Evolutionary conservation across 2,888 invertebrate genomes (phyloP).

Genomic region (Chrysotoxum bicinctum): DNA sequence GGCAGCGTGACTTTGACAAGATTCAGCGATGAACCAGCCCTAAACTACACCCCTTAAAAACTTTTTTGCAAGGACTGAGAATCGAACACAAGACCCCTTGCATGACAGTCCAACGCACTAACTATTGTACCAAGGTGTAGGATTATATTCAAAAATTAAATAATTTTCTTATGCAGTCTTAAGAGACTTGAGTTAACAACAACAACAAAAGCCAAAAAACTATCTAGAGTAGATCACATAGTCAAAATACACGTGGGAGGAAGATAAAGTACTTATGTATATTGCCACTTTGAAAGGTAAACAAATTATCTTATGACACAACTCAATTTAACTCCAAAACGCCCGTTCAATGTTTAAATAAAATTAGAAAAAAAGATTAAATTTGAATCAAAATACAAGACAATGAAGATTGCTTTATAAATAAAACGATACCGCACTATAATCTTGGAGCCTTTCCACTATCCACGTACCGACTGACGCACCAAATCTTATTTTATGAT

Average conservation of each 20-base stretch:
- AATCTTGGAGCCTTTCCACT: conserved; percentile 12
- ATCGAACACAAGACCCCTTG: no score
- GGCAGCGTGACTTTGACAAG: no score
- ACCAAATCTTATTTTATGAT: conserved; percentile 45
- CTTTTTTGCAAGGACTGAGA: no score
- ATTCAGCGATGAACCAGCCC: no score
- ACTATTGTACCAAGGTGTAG: no score
- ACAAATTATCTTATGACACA: conserved; percentile 35
- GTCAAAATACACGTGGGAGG: conserved; percentile 33
- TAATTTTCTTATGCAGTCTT: background rate
- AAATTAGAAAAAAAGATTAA: conserved; percentile 43
- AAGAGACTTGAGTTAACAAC: background rate
- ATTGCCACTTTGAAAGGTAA: conserved; percentile 16
- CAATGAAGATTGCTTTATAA: conserved; percentile 50
- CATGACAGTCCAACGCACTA: no score
- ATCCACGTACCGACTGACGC: conserved; percentile 1
- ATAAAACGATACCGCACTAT: conserved; percentile 9
- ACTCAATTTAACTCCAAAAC: conserved; percentile 37
- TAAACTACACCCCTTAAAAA: no score
- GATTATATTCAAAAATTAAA: background rate
- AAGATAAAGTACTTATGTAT: conserved; percentile 14
- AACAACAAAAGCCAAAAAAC: background rate
- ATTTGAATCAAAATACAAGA: conserved; percentile 36
- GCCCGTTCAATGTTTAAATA: conserved; percentile 48
- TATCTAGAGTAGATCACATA: conserved; percentile 2